These are phyloP conservation scores for Distichodus sexfasciatus DNA, from an alignment of 2,797 vertebrate species.

Conservation along the genomic window DNA sequence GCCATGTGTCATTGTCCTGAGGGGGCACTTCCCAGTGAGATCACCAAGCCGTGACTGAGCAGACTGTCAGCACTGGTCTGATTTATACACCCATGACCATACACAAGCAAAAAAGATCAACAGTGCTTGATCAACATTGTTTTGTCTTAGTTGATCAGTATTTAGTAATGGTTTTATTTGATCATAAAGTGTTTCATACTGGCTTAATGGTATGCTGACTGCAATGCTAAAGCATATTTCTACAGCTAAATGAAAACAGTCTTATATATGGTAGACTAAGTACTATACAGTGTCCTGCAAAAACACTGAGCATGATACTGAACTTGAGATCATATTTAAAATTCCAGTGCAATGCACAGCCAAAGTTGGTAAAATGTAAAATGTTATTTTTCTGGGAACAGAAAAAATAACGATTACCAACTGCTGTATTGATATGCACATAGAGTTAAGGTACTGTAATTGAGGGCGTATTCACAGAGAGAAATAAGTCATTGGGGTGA, in stretches of 20 bases:
- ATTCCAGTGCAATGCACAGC: conserved; percentile 4
- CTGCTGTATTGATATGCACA: background rate
- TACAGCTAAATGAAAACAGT: background rate
- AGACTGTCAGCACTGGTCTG: conserved; percentile 61
- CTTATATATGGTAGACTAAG: background rate
- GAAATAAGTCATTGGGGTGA: background rate
- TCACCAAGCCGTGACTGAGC: conserved; percentile 65
- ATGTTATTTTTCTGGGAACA: conserved; percentile 1
- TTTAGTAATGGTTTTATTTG: no score
- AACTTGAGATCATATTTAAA: conserved; percentile 7
- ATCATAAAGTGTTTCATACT: no score
- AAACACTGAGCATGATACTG: conserved; percentile 2
- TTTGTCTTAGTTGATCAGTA: no score
- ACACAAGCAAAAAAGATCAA: conserved; percentile 1
- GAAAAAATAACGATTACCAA: background rate
- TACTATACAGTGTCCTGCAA: conserved; percentile 1
- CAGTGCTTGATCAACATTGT: background rate
- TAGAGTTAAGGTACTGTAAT: no score
- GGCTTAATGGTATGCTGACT: background rate
- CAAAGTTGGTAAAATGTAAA: background rate
- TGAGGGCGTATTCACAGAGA: no score
- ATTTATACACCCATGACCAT: conserved; percentile 11
- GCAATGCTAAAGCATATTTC: background rate
- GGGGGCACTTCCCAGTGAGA: conserved; percentile 57
- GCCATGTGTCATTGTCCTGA: conserved; percentile 62